Conservation (phyloP, 2,113 vertebrate species). For the Meles meles region DNA sequence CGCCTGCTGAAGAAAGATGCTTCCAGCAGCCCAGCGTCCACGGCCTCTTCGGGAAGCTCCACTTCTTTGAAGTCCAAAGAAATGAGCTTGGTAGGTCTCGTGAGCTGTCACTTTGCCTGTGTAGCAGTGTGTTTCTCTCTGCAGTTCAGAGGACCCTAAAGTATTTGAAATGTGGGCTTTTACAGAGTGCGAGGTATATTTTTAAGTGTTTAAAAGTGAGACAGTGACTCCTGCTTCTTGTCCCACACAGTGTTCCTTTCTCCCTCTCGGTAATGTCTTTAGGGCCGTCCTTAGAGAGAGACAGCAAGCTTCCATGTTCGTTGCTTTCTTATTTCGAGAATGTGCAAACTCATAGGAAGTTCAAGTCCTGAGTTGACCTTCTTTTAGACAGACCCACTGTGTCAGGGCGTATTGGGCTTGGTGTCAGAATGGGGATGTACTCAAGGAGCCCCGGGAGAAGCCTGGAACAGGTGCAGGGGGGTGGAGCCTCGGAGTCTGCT, state of each 20-base stretch:
- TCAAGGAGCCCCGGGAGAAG: rapidly evolving
- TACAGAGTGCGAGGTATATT: neutral
- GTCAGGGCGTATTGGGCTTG: neutral
- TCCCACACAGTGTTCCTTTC: neutral
- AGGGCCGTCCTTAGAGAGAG: neutral
- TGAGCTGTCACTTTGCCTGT: neutral
- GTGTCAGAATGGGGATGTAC: neutral
- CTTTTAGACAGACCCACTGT: neutral
- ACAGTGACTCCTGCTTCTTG: neutral
- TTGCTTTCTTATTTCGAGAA: neutral
- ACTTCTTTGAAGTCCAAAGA: conserved; percentile 91
- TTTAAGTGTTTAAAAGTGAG: neutral
- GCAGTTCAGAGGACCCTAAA: neutral
- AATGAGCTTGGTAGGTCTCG: conserved; percentile 83
- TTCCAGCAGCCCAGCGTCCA: conserved; percentile 89
- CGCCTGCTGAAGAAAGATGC: conserved; percentile 89
- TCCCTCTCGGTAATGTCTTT: neutral
- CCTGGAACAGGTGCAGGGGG: neutral
- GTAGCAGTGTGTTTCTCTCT: neutral
- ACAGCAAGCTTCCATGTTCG: rapidly evolving
- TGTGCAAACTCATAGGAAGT: neutral
- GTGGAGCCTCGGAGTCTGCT: neutral
- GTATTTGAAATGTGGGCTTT: neutral
- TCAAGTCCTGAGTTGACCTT: neutral
- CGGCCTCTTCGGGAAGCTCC: conserved; percentile 89